Conservation (phyloP, 1,140 invertebrate genomes). For the Diuraphis noxia region DNA sequence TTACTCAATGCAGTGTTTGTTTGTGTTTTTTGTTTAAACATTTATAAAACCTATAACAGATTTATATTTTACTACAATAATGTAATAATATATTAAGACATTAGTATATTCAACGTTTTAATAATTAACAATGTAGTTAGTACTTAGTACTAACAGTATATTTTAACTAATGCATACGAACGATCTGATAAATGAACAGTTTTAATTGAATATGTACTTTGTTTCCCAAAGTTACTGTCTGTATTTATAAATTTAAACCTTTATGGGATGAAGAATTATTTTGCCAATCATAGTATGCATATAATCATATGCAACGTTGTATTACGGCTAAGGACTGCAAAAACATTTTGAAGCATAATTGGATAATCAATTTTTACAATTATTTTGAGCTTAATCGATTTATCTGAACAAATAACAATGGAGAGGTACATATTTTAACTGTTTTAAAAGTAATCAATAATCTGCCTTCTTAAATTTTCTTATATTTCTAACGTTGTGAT, state of each 20-base stretch:
- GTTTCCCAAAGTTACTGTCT: too few relatives aligned
- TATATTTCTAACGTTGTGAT: neutral
- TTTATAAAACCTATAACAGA: too few relatives aligned
- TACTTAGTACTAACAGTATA: too few relatives aligned
- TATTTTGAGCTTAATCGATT: too few relatives aligned
- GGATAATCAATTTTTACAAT: too few relatives aligned
- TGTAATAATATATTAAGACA: neutral
- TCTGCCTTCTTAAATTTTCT: neutral
- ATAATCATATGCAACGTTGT: neutral
- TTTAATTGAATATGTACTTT: neutral
- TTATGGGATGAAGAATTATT: neutral
- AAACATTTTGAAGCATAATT: too few relatives aligned
- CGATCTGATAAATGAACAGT: neutral
- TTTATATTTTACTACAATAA: neutral
- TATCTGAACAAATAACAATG: too few relatives aligned
- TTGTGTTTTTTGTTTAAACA: neutral
- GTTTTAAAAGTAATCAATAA: too few relatives aligned
- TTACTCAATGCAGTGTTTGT: neutral
- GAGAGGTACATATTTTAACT: too few relatives aligned
- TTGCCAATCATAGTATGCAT: neutral
- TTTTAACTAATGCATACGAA: neutral
- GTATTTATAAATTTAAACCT: neutral
- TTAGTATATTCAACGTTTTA: neutral
- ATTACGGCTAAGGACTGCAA: too few relatives aligned
- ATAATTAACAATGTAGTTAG: neutral